Evolutionary conservation across 2,113 vertebrate genomes (phyloP).

Genomic region (Forbesichthys papilliferus): DNA sequence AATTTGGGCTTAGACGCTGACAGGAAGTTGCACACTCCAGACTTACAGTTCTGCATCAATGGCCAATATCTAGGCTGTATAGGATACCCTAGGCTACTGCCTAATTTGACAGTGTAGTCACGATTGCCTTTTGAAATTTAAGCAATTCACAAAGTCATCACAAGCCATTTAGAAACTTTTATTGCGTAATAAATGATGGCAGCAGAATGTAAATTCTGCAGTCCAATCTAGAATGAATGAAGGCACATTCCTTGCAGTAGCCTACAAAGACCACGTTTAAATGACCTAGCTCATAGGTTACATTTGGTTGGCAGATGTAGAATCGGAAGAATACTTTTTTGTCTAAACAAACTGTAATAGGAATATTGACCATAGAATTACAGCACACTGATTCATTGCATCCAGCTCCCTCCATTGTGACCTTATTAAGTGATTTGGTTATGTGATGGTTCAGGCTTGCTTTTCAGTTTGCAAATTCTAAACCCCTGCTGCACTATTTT

Average conservation of each 20-base stretch:
- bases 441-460: constrained; percentile 22
- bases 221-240: constrained; percentile 3
- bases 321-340: too few relatives aligned
- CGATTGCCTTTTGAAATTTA: neutral
- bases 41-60: too few relatives aligned
- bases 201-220: neutral
- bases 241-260: neutral
- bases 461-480: neutral
- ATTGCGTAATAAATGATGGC: constrained; percentile 1
- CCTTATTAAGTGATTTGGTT: neutral
- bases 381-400: neutral
- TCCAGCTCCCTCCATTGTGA: neutral
- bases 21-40: too few relatives aligned
- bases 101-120: too few relatives aligned
- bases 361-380: neutral
- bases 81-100: too few relatives aligned
- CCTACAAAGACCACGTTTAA: constrained; percentile 1
- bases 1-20: too few relatives aligned
- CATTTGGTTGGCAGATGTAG: too few relatives aligned
- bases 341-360: too few relatives aligned
- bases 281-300: neutral
- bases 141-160: neutral
- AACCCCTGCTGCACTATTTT: too few relatives aligned
- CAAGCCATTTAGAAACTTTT: too few relatives aligned
- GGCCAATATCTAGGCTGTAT: too few relatives aligned